Base-by-base conservation (phyloP, 2,797 vertebrate species). In the Buphagus erythrorhynchus region DNA sequence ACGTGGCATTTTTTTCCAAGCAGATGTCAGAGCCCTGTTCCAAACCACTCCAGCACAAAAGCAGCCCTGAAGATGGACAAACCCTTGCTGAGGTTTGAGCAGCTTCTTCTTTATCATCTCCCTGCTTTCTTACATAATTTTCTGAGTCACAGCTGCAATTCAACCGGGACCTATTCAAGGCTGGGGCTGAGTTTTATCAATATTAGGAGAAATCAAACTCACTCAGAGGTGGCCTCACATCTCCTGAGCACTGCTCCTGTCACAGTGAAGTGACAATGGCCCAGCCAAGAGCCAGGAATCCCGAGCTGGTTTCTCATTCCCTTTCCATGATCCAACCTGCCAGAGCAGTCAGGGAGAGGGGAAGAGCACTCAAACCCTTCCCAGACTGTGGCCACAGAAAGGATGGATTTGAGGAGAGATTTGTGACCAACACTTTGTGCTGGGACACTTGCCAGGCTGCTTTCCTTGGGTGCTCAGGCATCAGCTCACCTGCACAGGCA, bases 121-220 rank as follows among this genome's bases (percentile, higher is more conserved):
- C 40, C 26, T 45, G 29, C 28, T 63, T 52, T 86, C 74, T 67
- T 79, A 45, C 29, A 14, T 66, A 57, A 21, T 17, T 45, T 79
- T 69, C 79, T 57, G 90, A 90, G 33, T 72, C 63, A 88, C 33
- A 69, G 77, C 29, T 72, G 33, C 54, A 48, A 25, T 45, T n/a
- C 11, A 3, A 0, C 35, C 5, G 0, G 31, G 21, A 57, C 12
- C 19, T 36, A 0, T 31, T 61, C 13, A 48, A 68, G 43, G 28
- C 5, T 22, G 28, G 25, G 25, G 46, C 9, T 52, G 33, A 49
- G 5, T 49, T 81, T 79, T 57, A 51, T 42, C 48, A 40, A 10
- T 9, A 26, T 6, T 40, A 69, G 52, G 29, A 77, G 71, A 46
- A 83, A 45, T 2, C 12, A 16, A 52, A 10, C 24, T 61, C 11